Percentiles rank a stretch among this genome's conserved stretches.
These are phyloP conservation scores for Petroica traversi DNA, from an alignment of 2,113 vertebrate species.

Conservation along the genomic window DNA sequence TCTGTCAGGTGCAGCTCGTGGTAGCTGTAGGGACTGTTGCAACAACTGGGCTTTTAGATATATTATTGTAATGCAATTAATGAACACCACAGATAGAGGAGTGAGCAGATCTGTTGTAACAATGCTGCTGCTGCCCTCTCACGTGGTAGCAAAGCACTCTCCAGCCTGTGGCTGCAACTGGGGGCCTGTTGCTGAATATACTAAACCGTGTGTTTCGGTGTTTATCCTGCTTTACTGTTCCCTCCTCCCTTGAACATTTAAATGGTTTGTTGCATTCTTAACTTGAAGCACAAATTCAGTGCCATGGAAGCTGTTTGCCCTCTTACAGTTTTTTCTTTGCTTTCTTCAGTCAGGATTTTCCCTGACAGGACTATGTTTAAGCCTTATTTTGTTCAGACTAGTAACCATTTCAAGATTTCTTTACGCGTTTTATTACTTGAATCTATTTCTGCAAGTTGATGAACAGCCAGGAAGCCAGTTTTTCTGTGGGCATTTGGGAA, in stretches of 20 bases:
- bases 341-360: not conserved
- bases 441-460: not conserved
- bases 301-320: not conserved
- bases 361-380: not conserved
- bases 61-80: not conserved
- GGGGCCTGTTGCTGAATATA: not conserved
- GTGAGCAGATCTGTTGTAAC: not conserved
- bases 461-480: not conserved
- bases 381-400: not conserved
- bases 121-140: not conserved
- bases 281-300: not conserved
- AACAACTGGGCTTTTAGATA: not conserved
- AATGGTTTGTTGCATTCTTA: not conserved
- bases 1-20: not conserved
- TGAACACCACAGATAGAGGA: not conserved
- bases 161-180: not conserved
- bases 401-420: not conserved
- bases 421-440: not conserved
- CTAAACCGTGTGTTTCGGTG: not conserved
- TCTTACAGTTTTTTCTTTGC: not conserved
- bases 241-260: not conserved
- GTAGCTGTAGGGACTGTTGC: not conserved
- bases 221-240: not conserved
- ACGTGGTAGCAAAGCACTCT: fast-evolving
- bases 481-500: not conserved